Conservation (phyloP, 2,888 invertebrate genomes). For the Gortyna flavago region DNA sequence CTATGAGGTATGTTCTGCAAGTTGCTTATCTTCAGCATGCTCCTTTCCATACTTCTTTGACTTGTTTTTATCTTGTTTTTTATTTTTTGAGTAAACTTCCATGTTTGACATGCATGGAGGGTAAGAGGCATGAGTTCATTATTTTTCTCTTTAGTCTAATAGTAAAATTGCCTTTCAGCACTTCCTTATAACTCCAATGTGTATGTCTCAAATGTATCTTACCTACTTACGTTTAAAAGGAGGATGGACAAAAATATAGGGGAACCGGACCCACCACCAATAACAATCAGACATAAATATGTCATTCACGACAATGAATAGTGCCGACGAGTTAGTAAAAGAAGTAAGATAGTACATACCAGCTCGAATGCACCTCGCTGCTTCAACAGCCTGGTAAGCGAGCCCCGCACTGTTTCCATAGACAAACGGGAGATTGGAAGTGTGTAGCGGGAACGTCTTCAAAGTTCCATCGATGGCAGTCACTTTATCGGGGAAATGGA, state of each 20-base stretch:
- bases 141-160: too few relatives aligned
- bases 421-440: conserved; percentile 87
- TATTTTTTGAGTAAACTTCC: too few relatives aligned
- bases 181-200: too few relatives aligned
- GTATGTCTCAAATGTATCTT: too few relatives aligned
- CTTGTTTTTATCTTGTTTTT: too few relatives aligned
- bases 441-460: conserved; percentile 91
- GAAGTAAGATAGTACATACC: conserved; percentile 70
- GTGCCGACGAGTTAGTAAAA: neutral
- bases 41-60: too few relatives aligned
- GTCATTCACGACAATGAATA: neutral
- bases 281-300: neutral
- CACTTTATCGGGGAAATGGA: conserved; percentile 92
- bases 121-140: too few relatives aligned
- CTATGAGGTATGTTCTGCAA: too few relatives aligned
- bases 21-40: too few relatives aligned
- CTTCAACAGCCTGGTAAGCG: conserved; percentile 93
- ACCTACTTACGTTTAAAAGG: neutral
- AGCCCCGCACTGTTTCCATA: conserved; percentile 93
- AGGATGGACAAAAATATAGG: neutral
- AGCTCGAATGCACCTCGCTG: conserved; percentile 91
- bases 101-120: too few relatives aligned
- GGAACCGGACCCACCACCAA: neutral
- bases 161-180: too few relatives aligned
- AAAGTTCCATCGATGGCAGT: conserved; percentile 89